These are phyloP conservation scores for Pycnonotus jocosus DNA, from an alignment of 2,113 vertebrate species.

Conservation along the genomic window DNA sequence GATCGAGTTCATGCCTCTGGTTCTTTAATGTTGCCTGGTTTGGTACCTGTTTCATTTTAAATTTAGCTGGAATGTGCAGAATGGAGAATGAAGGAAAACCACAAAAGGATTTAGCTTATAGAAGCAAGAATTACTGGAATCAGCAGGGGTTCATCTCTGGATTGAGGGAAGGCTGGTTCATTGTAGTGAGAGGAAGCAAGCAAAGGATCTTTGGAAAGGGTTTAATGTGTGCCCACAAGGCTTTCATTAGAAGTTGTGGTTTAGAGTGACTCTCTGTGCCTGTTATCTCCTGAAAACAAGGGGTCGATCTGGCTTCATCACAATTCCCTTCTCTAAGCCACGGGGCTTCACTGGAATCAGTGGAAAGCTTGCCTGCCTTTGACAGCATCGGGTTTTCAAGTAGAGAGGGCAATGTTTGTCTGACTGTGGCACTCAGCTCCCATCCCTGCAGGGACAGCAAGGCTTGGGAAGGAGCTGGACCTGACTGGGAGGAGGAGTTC, in stretches of 20 bases:
- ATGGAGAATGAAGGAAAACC: constrained; percentile 44
- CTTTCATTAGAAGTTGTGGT: not conserved
- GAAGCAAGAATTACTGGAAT: constrained; percentile 61
- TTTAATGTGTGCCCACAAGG: not conserved
- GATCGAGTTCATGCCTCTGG: constrained; percentile 8
- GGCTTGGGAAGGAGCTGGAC: not conserved
- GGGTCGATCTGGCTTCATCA: not conserved
- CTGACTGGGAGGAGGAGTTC: not conserved
- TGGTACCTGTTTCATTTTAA: constrained; percentile 35
- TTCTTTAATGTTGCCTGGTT: constrained; percentile 17
- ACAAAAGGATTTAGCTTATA: constrained; percentile 56
- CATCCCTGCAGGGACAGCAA: not conserved
- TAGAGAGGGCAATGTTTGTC: too few species aligned
- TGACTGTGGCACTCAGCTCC: not conserved
- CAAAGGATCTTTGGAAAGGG: not conserved
- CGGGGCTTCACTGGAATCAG: not conserved
- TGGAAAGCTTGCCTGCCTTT: not conserved
- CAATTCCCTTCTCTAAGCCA: not conserved
- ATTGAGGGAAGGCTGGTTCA: not conserved
- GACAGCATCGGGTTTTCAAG: not conserved
- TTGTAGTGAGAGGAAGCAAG: not conserved
- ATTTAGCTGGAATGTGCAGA: constrained; percentile 6
- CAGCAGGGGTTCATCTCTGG: constrained; percentile 8
- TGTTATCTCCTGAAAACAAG: not conserved
- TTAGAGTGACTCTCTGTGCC: not conserved